Conservation (phyloP, 2,888 invertebrate genomes). For the Cephus nigrinus region DNA sequence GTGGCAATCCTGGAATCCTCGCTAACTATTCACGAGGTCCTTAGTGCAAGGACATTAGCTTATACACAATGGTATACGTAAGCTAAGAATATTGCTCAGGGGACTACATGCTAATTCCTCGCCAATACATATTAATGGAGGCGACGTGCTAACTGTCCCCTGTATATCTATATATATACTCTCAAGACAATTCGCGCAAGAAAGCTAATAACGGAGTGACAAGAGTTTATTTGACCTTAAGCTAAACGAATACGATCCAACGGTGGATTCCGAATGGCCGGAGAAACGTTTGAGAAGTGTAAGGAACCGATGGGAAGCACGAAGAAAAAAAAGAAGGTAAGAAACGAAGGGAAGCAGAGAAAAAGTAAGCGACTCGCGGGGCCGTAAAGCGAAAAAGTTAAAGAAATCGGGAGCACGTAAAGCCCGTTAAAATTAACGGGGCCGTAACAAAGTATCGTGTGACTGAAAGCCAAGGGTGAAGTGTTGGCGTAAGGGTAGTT, state of each 20-base stretch:
- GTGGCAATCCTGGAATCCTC: slow-evolving; percentile 30
- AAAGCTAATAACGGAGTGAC: no score
- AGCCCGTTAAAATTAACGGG: slow-evolving; percentile 64
- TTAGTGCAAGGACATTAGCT: slow-evolving; percentile 28
- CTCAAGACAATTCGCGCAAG: no score
- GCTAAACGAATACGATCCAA: no score
- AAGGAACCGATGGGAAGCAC: neutral
- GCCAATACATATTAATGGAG: slow-evolving; percentile 38
- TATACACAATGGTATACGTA: slow-evolving; percentile 5
- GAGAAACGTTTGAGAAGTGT: no score
- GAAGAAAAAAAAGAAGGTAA: neutral
- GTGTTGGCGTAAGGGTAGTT: slow-evolving; percentile 21
- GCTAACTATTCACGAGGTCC: slow-evolving; percentile 40
- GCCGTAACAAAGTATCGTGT: slow-evolving; percentile 62
- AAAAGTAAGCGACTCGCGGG: slow-evolving; percentile 5
- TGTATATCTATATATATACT: slow-evolving; percentile 10
- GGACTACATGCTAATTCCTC: slow-evolving; percentile 37
- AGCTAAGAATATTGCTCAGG: slow-evolving; percentile 45
- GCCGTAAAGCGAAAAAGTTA: slow-evolving; percentile 49
- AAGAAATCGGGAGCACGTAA: slow-evolving; percentile 62
- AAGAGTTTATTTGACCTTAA: no score
- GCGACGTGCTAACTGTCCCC: slow-evolving; percentile 30
- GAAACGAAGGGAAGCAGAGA: neutral
- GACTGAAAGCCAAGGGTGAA: slow-evolving; percentile 36
- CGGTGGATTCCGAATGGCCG: no score